Percentiles rank a stretch among this genome's conserved stretches.
phyloP scores from a whole-genome alignment of 2,888 invertebrate species.

The Nebria salina region DNA sequence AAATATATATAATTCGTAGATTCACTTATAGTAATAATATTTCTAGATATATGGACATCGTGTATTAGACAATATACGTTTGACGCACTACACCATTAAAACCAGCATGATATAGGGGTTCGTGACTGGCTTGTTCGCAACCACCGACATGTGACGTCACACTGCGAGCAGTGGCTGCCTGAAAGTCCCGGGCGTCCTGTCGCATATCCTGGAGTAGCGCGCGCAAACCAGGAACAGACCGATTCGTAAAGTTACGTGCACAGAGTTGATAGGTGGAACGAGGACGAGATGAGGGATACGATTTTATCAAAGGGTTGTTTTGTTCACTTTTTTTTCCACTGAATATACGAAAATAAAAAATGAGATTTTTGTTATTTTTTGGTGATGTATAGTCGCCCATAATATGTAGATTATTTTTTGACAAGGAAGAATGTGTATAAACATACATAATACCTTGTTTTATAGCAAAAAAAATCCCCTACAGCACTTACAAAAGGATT shows the following conservation, averaged over 20 bases:
- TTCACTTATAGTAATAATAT: neutral
- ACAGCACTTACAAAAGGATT: neutral
- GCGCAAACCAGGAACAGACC: conserved; percentile 13
- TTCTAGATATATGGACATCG: neutral
- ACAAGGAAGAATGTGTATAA: neutral
- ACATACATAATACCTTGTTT: neutral
- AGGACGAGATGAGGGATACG: neutral
- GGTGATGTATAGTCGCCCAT: neutral
- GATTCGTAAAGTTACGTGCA: conserved; percentile 14
- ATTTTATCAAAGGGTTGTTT: neutral
- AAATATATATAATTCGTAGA: neutral
- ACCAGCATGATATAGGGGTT: conserved; percentile 4
- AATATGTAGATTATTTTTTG: neutral
- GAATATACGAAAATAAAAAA: neutral
- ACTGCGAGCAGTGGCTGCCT: conserved; percentile 51
- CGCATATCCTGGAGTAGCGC: conserved; percentile 53
- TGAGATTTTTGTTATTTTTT: neutral
- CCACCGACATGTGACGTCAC: conserved; percentile 61
- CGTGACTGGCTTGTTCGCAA: neutral
- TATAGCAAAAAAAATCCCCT: neutral
- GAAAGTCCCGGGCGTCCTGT: conserved; percentile 58
- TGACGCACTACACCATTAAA: conserved; percentile 1
- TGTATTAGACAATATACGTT: neutral
- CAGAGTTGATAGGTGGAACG: neutral
- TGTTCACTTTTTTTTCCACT: neutral